Conservation (phyloP, 2,113 vertebrate species). For the Erythrocercus mccallii region DNA sequence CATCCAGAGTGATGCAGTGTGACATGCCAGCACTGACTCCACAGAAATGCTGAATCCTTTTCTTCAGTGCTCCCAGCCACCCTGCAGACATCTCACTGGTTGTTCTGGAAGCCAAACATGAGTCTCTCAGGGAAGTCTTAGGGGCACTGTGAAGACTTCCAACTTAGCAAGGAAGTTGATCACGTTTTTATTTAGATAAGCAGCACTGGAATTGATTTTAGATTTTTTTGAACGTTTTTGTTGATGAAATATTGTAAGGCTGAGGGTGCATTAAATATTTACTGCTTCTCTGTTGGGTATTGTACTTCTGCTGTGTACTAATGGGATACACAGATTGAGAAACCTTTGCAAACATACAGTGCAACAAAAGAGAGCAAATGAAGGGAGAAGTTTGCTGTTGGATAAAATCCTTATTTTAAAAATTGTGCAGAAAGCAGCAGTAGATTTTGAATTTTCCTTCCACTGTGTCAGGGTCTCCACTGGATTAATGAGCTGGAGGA, state of each 20-base stretch:
- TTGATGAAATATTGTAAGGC: neutral
- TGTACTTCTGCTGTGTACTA: neutral
- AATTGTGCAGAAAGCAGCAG: neutral
- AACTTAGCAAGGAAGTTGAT: neutral
- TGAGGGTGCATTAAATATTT: neutral
- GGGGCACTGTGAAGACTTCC: neutral
- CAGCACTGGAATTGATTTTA: neutral
- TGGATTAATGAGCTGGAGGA: neutral
- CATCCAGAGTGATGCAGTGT: neutral
- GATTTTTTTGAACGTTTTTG: neutral
- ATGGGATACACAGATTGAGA: neutral
- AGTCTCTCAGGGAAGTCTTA: neutral
- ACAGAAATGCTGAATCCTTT: neutral
- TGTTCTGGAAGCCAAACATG: rapidly evolving
- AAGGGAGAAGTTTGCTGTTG: neutral
- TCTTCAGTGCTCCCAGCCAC: neutral
- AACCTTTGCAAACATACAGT: neutral
- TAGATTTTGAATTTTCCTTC: neutral
- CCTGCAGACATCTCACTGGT: neutral
- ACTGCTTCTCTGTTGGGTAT: neutral
- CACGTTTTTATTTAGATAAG: neutral
- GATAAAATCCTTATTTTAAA: neutral
- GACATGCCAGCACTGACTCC: neutral
- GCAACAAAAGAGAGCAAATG: neutral
- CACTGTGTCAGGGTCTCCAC: neutral